Base-by-base conservation (phyloP, 2,888 invertebrate species). In the Synanthedon formicaeformis region DNA sequence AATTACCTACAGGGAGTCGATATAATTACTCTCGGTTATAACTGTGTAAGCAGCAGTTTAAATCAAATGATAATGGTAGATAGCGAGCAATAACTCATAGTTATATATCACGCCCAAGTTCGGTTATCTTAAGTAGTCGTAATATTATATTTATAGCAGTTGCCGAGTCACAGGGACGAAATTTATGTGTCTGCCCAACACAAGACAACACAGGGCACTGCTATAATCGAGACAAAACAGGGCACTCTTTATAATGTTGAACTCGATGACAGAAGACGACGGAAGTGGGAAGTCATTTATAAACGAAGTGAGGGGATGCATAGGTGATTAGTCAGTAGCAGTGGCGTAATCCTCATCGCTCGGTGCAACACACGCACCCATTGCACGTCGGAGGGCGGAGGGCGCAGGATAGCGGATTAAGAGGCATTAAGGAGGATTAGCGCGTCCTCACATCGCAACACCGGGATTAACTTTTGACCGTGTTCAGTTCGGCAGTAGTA, bases 401-500 rank as follows among this genome's bases (percentile, higher is more conserved):
- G 34, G 34, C 34, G 10, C 34, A 34, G 34, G 34, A 34, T 34
- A 10, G 27, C 27, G 34, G 34, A 34, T 34, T 10, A 34, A 34
- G 5, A 10, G 34, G 34, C 2, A 34, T 34, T 34, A 34, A n/a
- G 34, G 10, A 10, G 34, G 34, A 34, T 34, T 34, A 34, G 34
- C 34, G 34, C 34, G 34, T 34, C 34, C 34, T 34, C 34, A 34
- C 34, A 34, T 34, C 34, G 2, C 34, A 34, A 34, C 10, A 10
- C 8, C 34, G 34, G 34, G 34, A 34, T 34, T 34, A 34, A 10
- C 34, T 34, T 34, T 34, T 34, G 34, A 34, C 34, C 34, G 55
- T 52, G 51, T 50, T 49, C 41, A 50, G 48, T 51, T 55, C 55
- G 34, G 10, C 56, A 50, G 53, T 53, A 78, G 77, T 74, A 3